Evolutionary conservation across 2,888 invertebrate species (phyloP).

Genomic region (Athripsodes cinereus): DNA sequence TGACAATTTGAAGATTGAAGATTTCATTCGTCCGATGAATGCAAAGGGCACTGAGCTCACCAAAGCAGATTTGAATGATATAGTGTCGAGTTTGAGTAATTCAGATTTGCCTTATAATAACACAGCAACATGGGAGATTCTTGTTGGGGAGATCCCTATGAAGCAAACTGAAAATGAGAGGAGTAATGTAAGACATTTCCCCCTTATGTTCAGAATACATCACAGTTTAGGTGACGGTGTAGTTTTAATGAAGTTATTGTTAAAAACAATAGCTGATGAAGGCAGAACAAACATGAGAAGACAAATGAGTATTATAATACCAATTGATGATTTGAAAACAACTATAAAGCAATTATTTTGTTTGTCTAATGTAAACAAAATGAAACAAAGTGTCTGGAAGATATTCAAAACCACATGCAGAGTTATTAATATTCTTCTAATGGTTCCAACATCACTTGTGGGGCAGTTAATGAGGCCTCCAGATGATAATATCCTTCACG

Average conservation of each 20-base stretch:
- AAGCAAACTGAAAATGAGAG: slow-evolving; percentile 28
- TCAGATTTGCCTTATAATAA: slow-evolving; percentile 42
- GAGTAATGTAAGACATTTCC: slow-evolving; percentile 32
- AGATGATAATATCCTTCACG: slow-evolving; percentile 44
- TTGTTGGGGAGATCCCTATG: slow-evolving; percentile 35
- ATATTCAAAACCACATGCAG: neutral
- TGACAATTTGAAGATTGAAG: slow-evolving; percentile 36
- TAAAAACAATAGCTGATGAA: slow-evolving; percentile 42
- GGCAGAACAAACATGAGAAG: slow-evolving; percentile 2
- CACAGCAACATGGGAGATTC: slow-evolving; percentile 47
- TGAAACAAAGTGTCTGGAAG: neutral
- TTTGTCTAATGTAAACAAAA: slow-evolving; percentile 3
- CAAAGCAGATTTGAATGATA: slow-evolving; percentile 35
- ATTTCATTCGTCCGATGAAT: slow-evolving; percentile 43
- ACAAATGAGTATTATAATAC: neutral
- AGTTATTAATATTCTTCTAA: slow-evolving; percentile 5
- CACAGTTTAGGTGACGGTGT: slow-evolving; percentile 52
- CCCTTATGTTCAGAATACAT: slow-evolving; percentile 49
- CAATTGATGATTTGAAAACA: neutral
- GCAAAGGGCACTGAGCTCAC: slow-evolving; percentile 31
- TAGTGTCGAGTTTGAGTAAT: slow-evolving; percentile 39
- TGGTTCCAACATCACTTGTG: slow-evolving; percentile 30
- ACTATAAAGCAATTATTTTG: slow-evolving; percentile 3
- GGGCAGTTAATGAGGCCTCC: slow-evolving; percentile 32
- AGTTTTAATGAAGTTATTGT: slow-evolving; percentile 43